phyloP scores from a whole-genome alignment of 2,888 invertebrate species.

The Campoplex nolae region DNA sequence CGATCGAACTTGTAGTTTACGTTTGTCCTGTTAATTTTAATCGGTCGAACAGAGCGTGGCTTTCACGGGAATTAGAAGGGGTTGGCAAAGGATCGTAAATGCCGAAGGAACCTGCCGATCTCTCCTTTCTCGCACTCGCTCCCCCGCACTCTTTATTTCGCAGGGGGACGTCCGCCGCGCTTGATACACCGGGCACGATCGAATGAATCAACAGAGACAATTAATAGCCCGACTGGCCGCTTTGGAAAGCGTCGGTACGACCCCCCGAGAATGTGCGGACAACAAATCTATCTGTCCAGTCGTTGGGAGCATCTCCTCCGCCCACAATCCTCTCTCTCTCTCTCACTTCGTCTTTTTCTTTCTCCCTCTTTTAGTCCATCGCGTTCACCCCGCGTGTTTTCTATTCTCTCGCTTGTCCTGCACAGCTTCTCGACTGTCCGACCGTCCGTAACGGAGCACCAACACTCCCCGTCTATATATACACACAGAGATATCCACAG shows the following conservation, averaged over 20 bases:
- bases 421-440: conserved; percentile 50
- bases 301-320: conserved; percentile 67
- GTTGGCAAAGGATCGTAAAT: conserved; percentile 72
- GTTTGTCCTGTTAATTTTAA: conserved; percentile 79
- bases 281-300: conserved; percentile 81
- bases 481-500: neutral
- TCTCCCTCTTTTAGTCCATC: conserved; percentile 12
- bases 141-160: conserved; percentile 64
- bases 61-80: conserved; percentile 80
- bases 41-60: conserved; percentile 73
- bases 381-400: conserved; percentile 36
- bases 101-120: conserved; percentile 56
- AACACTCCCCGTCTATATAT: conserved; percentile 6
- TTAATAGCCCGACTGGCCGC: conserved; percentile 81
- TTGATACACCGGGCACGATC: conserved; percentile 82
- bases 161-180: conserved; percentile 69
- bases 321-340: conserved; percentile 54
- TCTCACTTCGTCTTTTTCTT: conserved; percentile 13
- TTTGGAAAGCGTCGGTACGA: conserved; percentile 78
- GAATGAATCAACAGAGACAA: conserved; percentile 84
- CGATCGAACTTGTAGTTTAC: conserved; percentile 46
- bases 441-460: conserved; percentile 59
- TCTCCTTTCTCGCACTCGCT: conserved; percentile 57
- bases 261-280: conserved; percentile 76
- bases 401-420: conserved; percentile 26